Evolutionary conservation across 2,888 invertebrate species (phyloP).

Genomic region (Tinea pellionella): DNA sequence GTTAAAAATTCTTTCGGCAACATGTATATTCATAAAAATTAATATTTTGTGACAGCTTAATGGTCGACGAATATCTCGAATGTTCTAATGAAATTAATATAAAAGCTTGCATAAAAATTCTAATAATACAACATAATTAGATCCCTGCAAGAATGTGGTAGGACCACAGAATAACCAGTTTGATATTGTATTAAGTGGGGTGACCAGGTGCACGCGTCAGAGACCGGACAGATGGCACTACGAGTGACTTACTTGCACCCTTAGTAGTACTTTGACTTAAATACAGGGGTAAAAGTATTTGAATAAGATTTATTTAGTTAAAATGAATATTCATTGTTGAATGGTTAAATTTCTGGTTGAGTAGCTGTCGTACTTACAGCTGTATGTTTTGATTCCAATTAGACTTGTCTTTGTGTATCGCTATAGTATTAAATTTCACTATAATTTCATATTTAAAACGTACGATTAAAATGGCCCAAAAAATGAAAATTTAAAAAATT

Average conservation of each 20-base stretch:
- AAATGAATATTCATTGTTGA: constrained; percentile 3
- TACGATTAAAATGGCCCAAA: too few species aligned
- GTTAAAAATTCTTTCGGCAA: too few species aligned
- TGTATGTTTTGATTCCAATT: background rate
- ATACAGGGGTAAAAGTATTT: constrained; percentile 2
- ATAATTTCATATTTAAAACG: too few species aligned
- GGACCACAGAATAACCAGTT: constrained; percentile 1
- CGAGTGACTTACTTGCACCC: constrained; percentile 22
- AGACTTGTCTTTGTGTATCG: background rate
- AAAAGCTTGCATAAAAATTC: background rate
- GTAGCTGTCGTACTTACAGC: background rate
- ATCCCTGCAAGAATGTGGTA: background rate
- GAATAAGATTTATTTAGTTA: constrained; percentile 1
- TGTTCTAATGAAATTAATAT: too few species aligned
- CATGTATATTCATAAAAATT: too few species aligned
- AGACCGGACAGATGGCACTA: constrained; percentile 28
- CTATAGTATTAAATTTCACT: background rate
- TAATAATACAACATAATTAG: background rate
- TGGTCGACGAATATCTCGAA: too few species aligned
- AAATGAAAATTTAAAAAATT: too few species aligned
- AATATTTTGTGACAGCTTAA: too few species aligned
- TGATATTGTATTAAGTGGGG: background rate
- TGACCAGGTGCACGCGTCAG: constrained; percentile 26
- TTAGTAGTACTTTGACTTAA: background rate
- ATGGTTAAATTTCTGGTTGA: background rate